phyloP scores from a whole-genome alignment of 2,113 vertebrate species.

The Alces alces region DNA sequence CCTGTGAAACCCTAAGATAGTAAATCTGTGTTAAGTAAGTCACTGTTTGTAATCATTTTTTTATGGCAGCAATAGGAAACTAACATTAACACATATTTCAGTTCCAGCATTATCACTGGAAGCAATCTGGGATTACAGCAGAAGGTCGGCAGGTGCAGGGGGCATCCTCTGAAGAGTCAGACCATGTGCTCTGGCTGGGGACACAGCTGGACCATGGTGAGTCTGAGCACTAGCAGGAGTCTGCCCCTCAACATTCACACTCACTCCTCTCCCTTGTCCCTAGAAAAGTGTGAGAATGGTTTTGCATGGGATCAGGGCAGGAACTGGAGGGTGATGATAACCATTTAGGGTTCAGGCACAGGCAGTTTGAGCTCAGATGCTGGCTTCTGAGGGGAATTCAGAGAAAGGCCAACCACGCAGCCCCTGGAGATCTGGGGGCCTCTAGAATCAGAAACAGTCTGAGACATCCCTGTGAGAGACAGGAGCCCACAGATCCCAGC shows the following conservation, averaged over 20 bases:
- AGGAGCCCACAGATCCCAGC: neutral
- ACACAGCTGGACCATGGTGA: neutral
- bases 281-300: neutral
- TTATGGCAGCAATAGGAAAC: neutral
- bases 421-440: neutral
- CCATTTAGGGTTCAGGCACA: neutral
- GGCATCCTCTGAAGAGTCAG: neutral
- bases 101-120: neutral
- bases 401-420: neutral
- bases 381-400: neutral
- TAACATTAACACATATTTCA: neutral
- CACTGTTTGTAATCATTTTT: neutral
- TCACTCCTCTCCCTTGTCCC: neutral
- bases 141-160: neutral
- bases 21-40: neutral
- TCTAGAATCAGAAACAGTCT: neutral
- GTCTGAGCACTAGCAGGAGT: neutral
- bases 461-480: neutral
- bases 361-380: neutral
- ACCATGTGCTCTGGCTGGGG: neutral
- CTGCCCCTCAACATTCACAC: neutral
- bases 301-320: neutral
- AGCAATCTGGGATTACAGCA: neutral
- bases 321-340: neutral
- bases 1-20: neutral